Evolutionary conservation across 2,888 invertebrate genomes (phyloP), one percentile per base, ranked within the genome.

Genomic region (Pollenia amentaria): DNA sequence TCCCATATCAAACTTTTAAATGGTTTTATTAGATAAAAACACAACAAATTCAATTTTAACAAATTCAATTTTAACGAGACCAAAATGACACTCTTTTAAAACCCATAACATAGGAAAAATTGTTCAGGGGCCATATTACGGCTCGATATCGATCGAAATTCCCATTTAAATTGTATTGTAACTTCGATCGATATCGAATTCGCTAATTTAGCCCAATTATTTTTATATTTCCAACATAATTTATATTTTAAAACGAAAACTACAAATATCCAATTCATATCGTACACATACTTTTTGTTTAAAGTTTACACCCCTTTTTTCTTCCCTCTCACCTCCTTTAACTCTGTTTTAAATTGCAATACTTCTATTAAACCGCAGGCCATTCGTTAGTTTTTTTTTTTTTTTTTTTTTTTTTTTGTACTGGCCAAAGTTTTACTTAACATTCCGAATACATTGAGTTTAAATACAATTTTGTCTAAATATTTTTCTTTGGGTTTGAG

Each of bases 281-380:
- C 29, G 29, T 29, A 29, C 29, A 29, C 29, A 62, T 42, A 9
- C 8, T n/a, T 3, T 21, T 75, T 12, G 21, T 18, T 48, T 21
- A 18, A 21, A 29, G 29, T 53, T 21, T 64, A n/a, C 44, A 67
- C 16, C 38, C 21, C 57, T n/a, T 60, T 60, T n/a, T n/a, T n/a
- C n/a, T n/a, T 78, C 1, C 10, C 0, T 8, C 7, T 46, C 16
- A 9, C 42, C 42, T 11, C 16, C 14, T 40, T 53, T 0, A 53
- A 18, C 18, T 42, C 18, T 16, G 8, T 11, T 16, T 40, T 69
- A 12, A 7, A 53, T 18, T 29, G 14, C 38, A 38, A 57, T 38
- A 42, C 57, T 67, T 77, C 21, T 79, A 42, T 72, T 53, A 3
- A 38, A 55, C 53, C 64, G 46, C 53, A 12, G 78, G 69, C 69